A percentile compares a stretch with the other conserved stretches of the same genome.
Evolutionary conservation across 2,113 vertebrate genomes (phyloP).

Genomic region (Chaetodon auriga): DNA sequence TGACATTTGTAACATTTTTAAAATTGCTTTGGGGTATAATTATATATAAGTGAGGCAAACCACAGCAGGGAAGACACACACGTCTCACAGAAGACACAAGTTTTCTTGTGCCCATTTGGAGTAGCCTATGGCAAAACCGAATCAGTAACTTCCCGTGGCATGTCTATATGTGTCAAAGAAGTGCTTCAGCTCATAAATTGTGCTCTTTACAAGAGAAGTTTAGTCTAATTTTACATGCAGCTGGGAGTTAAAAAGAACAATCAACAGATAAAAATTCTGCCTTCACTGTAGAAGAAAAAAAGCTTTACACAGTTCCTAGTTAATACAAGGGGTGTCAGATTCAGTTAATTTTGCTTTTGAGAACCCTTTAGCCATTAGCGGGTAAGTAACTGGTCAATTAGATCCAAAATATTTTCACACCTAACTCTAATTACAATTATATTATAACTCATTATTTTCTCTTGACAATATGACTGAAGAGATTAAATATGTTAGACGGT

Average conservation of each 20-base stretch:
- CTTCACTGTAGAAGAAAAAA: not conserved
- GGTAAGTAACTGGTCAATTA: too few relatives aligned
- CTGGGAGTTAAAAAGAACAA: not conserved
- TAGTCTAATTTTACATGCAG: not conserved
- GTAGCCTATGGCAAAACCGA: not conserved
- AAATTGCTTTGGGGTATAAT: conserved; percentile 14
- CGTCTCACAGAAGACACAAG: not conserved
- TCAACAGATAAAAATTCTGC: not conserved
- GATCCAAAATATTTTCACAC: too few relatives aligned
- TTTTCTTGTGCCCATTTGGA: not conserved
- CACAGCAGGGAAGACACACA: not conserved
- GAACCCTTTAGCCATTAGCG: too few relatives aligned
- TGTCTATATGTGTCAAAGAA: not conserved
- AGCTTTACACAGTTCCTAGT: too few relatives aligned
- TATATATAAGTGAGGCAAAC: conserved; percentile 23
- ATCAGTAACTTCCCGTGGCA: not conserved
- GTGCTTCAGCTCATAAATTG: not conserved
- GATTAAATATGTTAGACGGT: too few relatives aligned
- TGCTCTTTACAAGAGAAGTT: not conserved
- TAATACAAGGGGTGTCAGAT: too few relatives aligned
- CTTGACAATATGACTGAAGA: too few relatives aligned
- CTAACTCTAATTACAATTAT: too few relatives aligned
- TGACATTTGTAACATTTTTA: conserved; percentile 22
- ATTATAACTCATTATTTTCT: too few relatives aligned
- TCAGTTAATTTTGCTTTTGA: too few relatives aligned